phyloP scores from a whole-genome alignment of 1,140 invertebrate species.

The Caligus rogercresseyi region DNA sequence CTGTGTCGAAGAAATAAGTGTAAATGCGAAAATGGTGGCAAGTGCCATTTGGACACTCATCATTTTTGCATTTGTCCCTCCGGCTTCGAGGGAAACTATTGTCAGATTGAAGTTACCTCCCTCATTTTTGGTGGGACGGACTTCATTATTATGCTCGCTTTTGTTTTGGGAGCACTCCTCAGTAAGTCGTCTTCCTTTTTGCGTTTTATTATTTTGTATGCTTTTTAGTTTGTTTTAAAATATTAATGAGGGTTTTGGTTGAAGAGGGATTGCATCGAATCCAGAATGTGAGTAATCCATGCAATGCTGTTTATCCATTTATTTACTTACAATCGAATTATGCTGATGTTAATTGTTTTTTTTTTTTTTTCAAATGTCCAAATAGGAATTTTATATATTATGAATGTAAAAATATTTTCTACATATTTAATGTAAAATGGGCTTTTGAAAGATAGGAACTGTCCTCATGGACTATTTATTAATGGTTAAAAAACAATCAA shows the following conservation, averaged over 20 bases:
- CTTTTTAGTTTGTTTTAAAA: constrained; percentile 16
- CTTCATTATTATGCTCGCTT: constrained; percentile 60
- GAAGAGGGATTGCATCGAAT: too few species aligned
- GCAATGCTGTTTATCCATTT: too few species aligned
- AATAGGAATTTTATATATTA: too few species aligned
- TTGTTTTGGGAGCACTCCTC: constrained; percentile 52
- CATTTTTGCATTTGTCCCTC: constrained; percentile 44
- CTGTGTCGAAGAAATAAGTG: not conserved
- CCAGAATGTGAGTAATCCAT: too few species aligned
- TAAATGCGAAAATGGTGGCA: constrained; percentile 10
- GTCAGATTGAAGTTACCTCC: constrained; percentile 48
- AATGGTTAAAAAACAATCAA: too few species aligned
- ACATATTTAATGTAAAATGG: too few species aligned
- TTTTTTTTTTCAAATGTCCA: too few species aligned
- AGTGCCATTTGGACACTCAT: constrained; percentile 12
- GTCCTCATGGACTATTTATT: too few species aligned
- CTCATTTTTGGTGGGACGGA: constrained; percentile 56
- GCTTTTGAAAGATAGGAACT: too few species aligned
- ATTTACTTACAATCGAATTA: too few species aligned
- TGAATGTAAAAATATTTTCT: too few species aligned
- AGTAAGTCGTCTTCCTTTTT: constrained; percentile 38
- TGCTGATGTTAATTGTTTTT: too few species aligned
- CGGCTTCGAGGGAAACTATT: constrained; percentile 55
- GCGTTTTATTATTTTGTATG: not conserved
- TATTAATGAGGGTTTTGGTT: constrained; percentile 22